Base-by-base conservation (phyloP, 2,113 vertebrate species). In the Thymallus thymallus region DNA sequence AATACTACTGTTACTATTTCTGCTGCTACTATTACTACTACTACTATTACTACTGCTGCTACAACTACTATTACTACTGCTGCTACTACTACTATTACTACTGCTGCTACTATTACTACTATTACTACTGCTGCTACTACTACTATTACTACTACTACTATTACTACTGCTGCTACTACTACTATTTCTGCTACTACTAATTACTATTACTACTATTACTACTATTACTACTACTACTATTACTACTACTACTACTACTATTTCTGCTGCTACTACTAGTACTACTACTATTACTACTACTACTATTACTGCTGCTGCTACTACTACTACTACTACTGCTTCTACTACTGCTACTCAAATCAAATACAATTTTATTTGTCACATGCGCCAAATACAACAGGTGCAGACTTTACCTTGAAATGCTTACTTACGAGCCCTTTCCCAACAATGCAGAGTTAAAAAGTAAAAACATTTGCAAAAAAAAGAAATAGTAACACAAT, bases 101-200 rank as follows among this genome's bases (percentile, higher is more conserved):
- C 30, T 1, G 0, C 30, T 32, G 5, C 30, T 32, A 32, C 30
- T 0, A 1, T 5, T 6, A 6, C 30, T 32, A 6, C 30, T 0
- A 0, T 6, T 32, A 0, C 32, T 0, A 0, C 32, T 0, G 1
- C 32, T 32, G 6, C 32, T 6, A 6, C 30, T 6, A 0, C 30
- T 6, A 32, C 30, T 1, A 0, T 6, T 6, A 6, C 32, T 9
- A 9, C 32, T 35, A 0, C 32, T 35, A 35, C 32, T 1, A 0
- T 6, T 5, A 4, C 29, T 30, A 4, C 29, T 30, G 3, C 29
- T 32, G 0, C 32, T 7, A 7, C 30, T 1, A 6, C 30, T 32
- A 1, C 32, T 7, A 32, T 6, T 6, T 0, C 32, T 32, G 1
- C 30, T 32, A 0, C 30, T 1, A 1, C 30, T 6, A 0, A 5